Base-by-base conservation (phyloP, 1,140 invertebrate genomes). In the Maniola jurtina region DNA sequence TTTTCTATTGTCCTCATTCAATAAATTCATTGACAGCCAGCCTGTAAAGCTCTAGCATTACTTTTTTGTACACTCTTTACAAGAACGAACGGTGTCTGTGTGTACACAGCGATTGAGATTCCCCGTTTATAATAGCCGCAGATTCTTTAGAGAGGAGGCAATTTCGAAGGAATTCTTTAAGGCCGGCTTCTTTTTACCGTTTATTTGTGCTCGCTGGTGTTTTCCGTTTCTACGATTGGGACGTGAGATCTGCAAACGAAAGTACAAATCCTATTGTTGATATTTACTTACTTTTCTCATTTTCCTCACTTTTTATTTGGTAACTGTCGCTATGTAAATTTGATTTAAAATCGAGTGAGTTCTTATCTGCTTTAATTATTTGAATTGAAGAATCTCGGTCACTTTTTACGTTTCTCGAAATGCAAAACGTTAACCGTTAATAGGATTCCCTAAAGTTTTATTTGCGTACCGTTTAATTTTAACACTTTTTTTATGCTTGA, bases 91-190 rank as follows among this genome's bases (percentile, higher is more conserved):
- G 63, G 70, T 69, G 58, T 4, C 1, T 54, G 54, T 72, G 60
- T 72, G 68, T 72, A 65, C 66, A 68, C 66, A 72, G 62, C 45
- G 6, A 50, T 25, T 50, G 61, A 40, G 48, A 50, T 25, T 50
- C 61, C 61, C 52, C 61, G 42, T 68, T 36, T 45, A 61, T 61
- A 57, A 68, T 61, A 45, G 65, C 35, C 54, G 47, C 48, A 47
- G 35, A 58, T 71, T 71, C 62, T 71, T 64, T 64, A 38, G 45
- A 38, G 35, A 36, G 6, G 14, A 52, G 54, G 50, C 66, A 58
- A 62, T 68, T 71, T 65, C 54, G 33, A 58, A 55, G 38, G 59
- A 58, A 35, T 36, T 61, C 9, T 61, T 66, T 60, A 34, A 45
- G 60, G 15, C 48, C 48, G 14, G 15, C 16, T 11, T 47, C 45